A percentile compares a stretch with the other conserved stretches of the same genome.
Conservation (phyloP, 2,888 invertebrate species). For the Agrochola circellaris region DNA sequence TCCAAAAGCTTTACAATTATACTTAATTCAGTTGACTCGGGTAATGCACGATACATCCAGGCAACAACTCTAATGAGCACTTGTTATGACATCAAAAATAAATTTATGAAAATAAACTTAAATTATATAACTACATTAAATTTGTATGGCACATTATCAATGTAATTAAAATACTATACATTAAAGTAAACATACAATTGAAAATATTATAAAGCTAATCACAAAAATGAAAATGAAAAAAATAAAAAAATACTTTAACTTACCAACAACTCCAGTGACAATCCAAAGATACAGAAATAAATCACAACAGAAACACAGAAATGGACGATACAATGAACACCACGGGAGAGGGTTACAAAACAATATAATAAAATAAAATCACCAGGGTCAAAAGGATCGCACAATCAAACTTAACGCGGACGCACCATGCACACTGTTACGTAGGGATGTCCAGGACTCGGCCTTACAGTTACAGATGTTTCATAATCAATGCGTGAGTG, state of each 20-base stretch:
- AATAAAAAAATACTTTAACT: conserved; percentile 70
- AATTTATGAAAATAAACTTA: neutral
- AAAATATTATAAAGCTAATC: neutral
- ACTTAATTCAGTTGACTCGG: neutral
- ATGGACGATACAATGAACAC: conserved; percentile 79
- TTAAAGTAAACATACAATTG: neutral
- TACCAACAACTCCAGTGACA: conserved; percentile 83
- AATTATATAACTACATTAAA: too few relatives aligned
- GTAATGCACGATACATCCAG: conserved; percentile 14
- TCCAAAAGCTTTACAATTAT: conserved; percentile 1
- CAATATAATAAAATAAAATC: conserved; percentile 86
- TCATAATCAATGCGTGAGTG: conserved; percentile 87
- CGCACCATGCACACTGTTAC: conserved; percentile 73
- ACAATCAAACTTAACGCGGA: conserved; percentile 82
- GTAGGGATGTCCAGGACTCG: conserved; percentile 69
- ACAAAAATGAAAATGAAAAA: conserved; percentile 20
- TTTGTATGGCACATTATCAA: neutral
- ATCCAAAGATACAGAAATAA: conserved; percentile 85
- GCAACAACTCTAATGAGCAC: conserved; percentile 21
- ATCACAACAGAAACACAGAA: conserved; percentile 86
- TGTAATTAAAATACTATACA: neutral
- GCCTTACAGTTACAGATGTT: conserved; percentile 79
- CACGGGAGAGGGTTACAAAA: conserved; percentile 82
- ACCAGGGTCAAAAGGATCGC: conserved; percentile 86
- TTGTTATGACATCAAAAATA: conserved; percentile 18